phyloP scores from a whole-genome alignment of 2,888 invertebrate genomes.

The Digitonthophagus gazella region DNA sequence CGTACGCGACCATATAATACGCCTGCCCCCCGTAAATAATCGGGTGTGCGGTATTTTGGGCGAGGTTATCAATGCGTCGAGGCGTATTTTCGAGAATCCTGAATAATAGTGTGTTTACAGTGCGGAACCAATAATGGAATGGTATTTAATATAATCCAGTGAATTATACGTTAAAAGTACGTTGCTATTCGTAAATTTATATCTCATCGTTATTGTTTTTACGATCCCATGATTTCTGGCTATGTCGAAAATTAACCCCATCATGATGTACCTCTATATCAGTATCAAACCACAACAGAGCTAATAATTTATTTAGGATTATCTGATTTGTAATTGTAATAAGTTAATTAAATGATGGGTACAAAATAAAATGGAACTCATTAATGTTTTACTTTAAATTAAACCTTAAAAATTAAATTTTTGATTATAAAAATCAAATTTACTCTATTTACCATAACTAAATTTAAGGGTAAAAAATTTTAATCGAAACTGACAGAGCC shows the following conservation, averaged over 20 bases:
- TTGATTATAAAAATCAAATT: too few relatives aligned
- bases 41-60: neutral
- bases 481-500: too few relatives aligned
- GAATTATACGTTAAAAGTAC: slow-evolving; percentile 6
- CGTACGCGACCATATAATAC: neutral
- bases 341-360: too few relatives aligned
- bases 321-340: neutral
- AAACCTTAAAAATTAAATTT: too few relatives aligned
- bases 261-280: slow-evolving; percentile 20
- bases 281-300: neutral
- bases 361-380: too few relatives aligned
- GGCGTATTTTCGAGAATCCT: slow-evolving; percentile 4
- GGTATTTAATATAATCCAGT: slow-evolving; percentile 13
- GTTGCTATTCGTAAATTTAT: slow-evolving; percentile 3
- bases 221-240: slow-evolving; percentile 1
- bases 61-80: neutral
- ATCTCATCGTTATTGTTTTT: slow-evolving; percentile 13
- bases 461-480: too few relatives aligned
- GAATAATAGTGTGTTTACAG: slow-evolving; percentile 13
- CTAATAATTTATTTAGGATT: neutral
- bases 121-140: slow-evolving; percentile 10
- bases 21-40: neutral
- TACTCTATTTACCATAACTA: too few relatives aligned
- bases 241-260: slow-evolving; percentile 22
- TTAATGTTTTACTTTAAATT: neutral